Evolutionary conservation across 2,113 vertebrate genomes (phyloP).

Genomic region (Syngnathus scovelli): DNA sequence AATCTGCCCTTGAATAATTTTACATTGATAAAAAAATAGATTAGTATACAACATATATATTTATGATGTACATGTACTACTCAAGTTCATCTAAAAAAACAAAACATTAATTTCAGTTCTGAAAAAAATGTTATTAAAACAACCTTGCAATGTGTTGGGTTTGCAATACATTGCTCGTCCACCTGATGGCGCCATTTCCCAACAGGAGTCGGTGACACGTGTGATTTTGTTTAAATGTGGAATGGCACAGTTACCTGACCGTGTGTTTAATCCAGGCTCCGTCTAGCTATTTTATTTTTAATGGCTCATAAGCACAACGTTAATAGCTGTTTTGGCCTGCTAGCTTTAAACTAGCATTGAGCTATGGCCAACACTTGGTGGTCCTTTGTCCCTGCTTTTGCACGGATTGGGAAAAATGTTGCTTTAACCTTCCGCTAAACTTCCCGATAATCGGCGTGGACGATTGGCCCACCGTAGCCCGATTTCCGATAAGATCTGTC

Average conservation of each 20-base stretch:
- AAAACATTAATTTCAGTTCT: neutral
- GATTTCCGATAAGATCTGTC: neutral
- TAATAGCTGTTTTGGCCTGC: neutral
- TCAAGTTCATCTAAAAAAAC: neutral
- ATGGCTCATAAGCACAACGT: neutral
- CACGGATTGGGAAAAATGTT: neutral
- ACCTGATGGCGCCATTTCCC: conserved; percentile 60
- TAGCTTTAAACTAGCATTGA: neutral
- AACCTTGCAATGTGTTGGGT: neutral
- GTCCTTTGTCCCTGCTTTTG: neutral
- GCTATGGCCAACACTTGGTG: neutral
- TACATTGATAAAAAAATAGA: neutral
- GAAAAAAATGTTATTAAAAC: neutral
- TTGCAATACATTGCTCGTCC: conserved; percentile 1
- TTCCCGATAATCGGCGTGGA: neutral
- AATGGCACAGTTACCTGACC: neutral
- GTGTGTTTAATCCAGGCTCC: neutral
- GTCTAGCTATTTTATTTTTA: neutral
- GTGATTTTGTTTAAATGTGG: neutral
- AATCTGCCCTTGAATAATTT: neutral
- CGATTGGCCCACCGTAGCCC: neutral
- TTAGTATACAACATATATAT: too few relatives aligned
- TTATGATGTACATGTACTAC: neutral
- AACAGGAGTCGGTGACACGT: neutral
- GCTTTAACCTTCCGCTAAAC: neutral